Evolutionary conservation across 2,113 vertebrate species (phyloP), one percentile per base, ranked within the genome.

Genomic region (Perognathus longimembris): DNA sequence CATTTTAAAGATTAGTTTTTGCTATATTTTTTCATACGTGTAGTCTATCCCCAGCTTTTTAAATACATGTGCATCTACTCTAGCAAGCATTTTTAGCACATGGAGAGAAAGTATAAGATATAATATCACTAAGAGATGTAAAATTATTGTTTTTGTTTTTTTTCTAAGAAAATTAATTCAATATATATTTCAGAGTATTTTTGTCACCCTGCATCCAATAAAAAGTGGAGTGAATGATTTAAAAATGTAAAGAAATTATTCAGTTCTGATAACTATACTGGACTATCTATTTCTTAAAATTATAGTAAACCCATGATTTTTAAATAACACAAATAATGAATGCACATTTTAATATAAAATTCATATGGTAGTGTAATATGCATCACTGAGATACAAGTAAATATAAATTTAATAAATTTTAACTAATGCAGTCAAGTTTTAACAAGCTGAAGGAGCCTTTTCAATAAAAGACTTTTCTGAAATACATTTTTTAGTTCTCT

Each of bases 1-100:
- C 63, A 85, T 95, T 91, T 96, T 83, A 92, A 92, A 94, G 38
- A 95, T 92, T 91, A 95, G 64, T 73, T 92, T 90, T 79, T 83
- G n/a, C 30, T 64, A 32, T 45, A 32, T 82, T 78, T 30, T 54
- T 20, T 50, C 2, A 74, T 78, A 59, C 5, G 20, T 77, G 57
- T 38, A 95, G 86, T 86, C 70, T 91, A 32, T 74, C 94, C 67
- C 79, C 74, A 89, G 50, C 18, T 30, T 91, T 87, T 87, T 61
- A 84, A 94, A 85, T 94, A 79, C 74, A 61, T 74, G 64, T 32
- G 88, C 61, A 91, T 59, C 32, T 15, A 93, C 70, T 93, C 89
- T 40, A 89, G 66, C n/a, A 95, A 94, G 30, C 14, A 42, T 95
- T 88, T 93, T 69, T 90, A 92, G 69, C 7, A 91, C 5, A 80